A percentile compares a stretch with the other conserved stretches of the same genome.
Evolutionary conservation across 2,113 vertebrate genomes (phyloP).

Genomic region (Melierax canorus): DNA sequence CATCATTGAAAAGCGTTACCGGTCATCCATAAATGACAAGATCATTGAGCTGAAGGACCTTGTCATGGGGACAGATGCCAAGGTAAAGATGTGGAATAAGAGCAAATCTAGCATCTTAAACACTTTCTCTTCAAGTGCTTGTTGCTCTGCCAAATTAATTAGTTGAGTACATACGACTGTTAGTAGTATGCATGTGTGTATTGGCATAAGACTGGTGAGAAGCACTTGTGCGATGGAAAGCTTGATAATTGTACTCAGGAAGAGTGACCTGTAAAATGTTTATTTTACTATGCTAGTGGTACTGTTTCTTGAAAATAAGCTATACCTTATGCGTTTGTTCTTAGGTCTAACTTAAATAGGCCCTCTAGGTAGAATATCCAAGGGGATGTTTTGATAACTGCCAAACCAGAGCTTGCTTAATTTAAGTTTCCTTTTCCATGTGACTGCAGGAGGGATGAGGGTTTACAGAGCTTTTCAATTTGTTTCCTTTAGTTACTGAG

Average conservation of each 20-base stretch:
- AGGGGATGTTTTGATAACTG: not conserved
- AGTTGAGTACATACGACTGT: not conserved
- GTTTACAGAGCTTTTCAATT: not conserved
- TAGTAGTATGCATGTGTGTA: rapidly evolving
- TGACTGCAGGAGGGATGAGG: not conserved
- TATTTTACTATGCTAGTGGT: not conserved
- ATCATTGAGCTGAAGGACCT: conserved; percentile 95
- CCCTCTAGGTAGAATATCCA: not conserved
- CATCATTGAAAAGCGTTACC: conserved; percentile 97
- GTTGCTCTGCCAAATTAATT: not conserved
- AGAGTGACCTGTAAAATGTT: not conserved
- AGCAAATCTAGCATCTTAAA: not conserved
- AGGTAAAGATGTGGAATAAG: conserved; percentile 74
- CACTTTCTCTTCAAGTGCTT: not conserved
- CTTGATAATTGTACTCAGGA: not conserved
- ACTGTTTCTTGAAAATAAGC: not conserved
- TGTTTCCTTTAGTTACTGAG: not conserved
- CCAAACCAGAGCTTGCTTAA: not conserved
- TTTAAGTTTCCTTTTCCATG: not conserved
- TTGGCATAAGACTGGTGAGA: not conserved
- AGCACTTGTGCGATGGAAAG: not conserved
- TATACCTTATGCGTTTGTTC: not conserved
- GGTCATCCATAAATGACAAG: conserved; percentile 98
- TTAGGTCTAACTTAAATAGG: not conserved
- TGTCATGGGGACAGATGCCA: conserved; percentile 94